Conservation (phyloP, 2,888 invertebrate species). For the Cataglyphis livida region DNA sequence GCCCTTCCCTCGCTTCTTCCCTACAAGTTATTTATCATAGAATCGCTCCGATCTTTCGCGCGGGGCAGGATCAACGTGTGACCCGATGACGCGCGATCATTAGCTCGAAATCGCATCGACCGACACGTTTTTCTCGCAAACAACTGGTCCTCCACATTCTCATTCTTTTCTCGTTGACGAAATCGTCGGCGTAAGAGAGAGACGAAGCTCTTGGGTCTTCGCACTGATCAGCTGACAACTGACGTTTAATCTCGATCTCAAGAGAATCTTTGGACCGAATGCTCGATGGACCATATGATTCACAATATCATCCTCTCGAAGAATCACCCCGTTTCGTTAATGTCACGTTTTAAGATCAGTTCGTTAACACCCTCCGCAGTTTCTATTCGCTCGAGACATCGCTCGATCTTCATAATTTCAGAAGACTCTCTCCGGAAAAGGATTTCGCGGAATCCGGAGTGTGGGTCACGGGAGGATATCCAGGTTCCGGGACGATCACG, state of each 20-base stretch:
- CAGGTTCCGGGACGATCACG: not conserved
- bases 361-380: not conserved
- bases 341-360: conserved; percentile 6
- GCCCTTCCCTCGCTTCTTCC: not conserved
- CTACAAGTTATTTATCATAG: conserved; percentile 9
- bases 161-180: not conserved
- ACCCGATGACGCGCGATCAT: conserved; percentile 17
- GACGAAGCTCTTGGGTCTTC: not conserved
- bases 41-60: not conserved
- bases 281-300: not conserved
- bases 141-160: not conserved
- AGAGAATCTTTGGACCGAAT: not conserved
- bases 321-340: not conserved
- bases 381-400: not conserved
- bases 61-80: conserved; percentile 16
- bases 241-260: not conserved
- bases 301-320: too few relatives aligned
- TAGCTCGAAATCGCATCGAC: conserved; percentile 28
- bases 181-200: not conserved
- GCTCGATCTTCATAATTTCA: not conserved
- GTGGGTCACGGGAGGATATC: not conserved
- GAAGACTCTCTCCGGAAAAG: not conserved
- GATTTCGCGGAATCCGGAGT: not conserved
- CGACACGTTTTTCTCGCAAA: conserved; percentile 7
- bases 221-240: not conserved